These are phyloP conservation scores for Prenolepis imparis DNA, from an alignment of 2,888 invertebrate species.

Conservation along the genomic window DNA sequence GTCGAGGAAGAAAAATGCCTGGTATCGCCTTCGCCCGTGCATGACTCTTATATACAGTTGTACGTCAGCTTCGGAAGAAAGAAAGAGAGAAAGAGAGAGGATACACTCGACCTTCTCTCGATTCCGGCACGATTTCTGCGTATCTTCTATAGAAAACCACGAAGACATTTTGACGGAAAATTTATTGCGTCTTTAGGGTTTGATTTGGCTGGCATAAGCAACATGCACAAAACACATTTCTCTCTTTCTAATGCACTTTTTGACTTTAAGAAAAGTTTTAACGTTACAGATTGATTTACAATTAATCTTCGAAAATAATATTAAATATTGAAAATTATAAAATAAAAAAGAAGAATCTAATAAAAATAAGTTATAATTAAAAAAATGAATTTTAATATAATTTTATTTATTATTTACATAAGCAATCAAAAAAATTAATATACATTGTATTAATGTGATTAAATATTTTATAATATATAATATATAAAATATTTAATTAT, in stretches of 20 bases:
- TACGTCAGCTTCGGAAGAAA: constrained; percentile 32
- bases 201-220: constrained; percentile 34
- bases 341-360: no score
- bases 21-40: constrained; percentile 48
- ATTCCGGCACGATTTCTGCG: neutral
- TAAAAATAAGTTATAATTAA: no score
- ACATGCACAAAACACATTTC: neutral
- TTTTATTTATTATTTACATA: no score
- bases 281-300: no score
- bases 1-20: constrained; percentile 51
- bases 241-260: neutral
- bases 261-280: neutral
- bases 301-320: no score
- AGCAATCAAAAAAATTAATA: no score
- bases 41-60: constrained; percentile 50
- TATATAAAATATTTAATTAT: no score
- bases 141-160: constrained; percentile 11
- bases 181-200: constrained; percentile 42
- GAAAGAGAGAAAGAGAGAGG: no score
- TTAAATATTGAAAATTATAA: no score
- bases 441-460: no score
- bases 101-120: constrained; percentile 47
- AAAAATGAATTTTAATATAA: no score
- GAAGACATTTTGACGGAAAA: constrained; percentile 15
- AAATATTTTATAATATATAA: no score